Percentiles rank a stretch among this genome's conserved stretches.
Conservation (phyloP, 2,888 invertebrate genomes). For the Heteropelma amictum region DNA sequence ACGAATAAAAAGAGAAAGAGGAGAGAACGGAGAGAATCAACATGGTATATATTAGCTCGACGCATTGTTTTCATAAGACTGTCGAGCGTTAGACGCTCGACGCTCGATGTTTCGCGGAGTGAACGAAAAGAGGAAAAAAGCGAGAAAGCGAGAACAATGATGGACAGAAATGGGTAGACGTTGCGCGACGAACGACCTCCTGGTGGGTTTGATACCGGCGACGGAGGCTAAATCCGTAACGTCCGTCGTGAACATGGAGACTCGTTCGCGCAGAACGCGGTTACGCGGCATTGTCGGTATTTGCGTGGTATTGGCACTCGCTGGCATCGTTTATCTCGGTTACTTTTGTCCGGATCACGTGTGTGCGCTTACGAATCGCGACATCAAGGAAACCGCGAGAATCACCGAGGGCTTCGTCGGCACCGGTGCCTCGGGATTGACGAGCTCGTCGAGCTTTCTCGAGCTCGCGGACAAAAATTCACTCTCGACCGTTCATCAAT, state of each 20-base stretch:
- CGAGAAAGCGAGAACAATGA: conserved; percentile 57
- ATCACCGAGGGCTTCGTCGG: conserved; percentile 68
- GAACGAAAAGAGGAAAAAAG: conserved; percentile 8
- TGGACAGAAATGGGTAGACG: conserved; percentile 70
- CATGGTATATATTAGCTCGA: conserved; percentile 53
- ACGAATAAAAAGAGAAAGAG: conserved; percentile 4
- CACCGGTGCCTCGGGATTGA: conserved; percentile 60
- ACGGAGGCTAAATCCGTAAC: too few relatives aligned
- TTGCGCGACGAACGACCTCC: conserved; percentile 66
- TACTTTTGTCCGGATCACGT: conserved; percentile 94
- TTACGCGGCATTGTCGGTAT: conserved; percentile 89
- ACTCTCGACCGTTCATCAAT: conserved; percentile 71
- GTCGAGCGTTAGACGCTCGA: conserved; percentile 35
- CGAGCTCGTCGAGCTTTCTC: conserved; percentile 64
- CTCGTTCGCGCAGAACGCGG: conserved; percentile 83
- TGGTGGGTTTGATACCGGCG: conserved; percentile 54
- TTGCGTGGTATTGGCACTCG: conserved; percentile 89
- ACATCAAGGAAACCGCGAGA: conserved; percentile 73
- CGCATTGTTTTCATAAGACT: conserved; percentile 53
- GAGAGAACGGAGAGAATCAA: conserved; percentile 44
- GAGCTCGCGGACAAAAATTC: conserved; percentile 71
- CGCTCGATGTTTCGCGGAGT: conserved; percentile 9
- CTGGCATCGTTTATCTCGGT: conserved; percentile 93
- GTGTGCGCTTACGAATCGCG: conserved; percentile 86
- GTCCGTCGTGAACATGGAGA: conserved; percentile 82